phyloP scores from a whole-genome alignment of 2,888 invertebrate genomes.

The Spodoptera littoralis region DNA sequence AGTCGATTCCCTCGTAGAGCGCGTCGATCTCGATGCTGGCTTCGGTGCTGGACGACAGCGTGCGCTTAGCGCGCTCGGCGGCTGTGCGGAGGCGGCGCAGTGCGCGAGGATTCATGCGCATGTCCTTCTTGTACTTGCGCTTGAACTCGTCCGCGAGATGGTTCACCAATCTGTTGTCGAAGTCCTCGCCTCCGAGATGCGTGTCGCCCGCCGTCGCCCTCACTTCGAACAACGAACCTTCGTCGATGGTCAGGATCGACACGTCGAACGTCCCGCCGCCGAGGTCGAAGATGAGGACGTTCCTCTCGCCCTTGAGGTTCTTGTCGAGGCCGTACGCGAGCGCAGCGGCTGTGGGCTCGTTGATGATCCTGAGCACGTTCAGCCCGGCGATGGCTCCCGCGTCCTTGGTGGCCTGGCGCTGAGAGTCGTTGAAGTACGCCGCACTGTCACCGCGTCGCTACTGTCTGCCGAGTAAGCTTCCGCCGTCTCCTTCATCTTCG shows the following conservation, averaged over 20 bases:
- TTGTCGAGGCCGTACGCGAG: constrained; percentile 95
- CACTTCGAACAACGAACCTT: constrained; percentile 94
- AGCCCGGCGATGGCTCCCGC: constrained; percentile 95
- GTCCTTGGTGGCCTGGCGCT: constrained; percentile 95
- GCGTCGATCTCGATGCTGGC: constrained; percentile 93
- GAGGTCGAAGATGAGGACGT: constrained; percentile 92
- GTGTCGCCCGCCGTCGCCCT: constrained; percentile 94
- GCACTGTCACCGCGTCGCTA: constrained; percentile 93
- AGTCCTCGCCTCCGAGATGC: constrained; percentile 93
- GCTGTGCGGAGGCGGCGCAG: constrained; percentile 92
- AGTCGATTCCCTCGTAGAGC: constrained; percentile 91
- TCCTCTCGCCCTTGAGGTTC: constrained; percentile 92
- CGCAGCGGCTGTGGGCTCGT: constrained; percentile 96
- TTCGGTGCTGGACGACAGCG: constrained; percentile 93
- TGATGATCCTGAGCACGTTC: constrained; percentile 96
- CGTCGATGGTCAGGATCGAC: constrained; percentile 96
- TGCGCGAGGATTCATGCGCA: constrained; percentile 90
- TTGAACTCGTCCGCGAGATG: constrained; percentile 92
- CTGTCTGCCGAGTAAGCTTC: constrained; percentile 91
- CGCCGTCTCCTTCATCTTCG: constrained; percentile 94
- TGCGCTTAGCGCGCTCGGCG: constrained; percentile 93
- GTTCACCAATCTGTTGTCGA: constrained; percentile 91
- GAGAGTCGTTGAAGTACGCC: constrained; percentile 93
- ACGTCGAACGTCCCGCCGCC: constrained; percentile 97
- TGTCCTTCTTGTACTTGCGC: constrained; percentile 92